Evolutionary conservation across 2,888 invertebrate genomes (phyloP).

Genomic region (Eupeodes latifasciatus): DNA sequence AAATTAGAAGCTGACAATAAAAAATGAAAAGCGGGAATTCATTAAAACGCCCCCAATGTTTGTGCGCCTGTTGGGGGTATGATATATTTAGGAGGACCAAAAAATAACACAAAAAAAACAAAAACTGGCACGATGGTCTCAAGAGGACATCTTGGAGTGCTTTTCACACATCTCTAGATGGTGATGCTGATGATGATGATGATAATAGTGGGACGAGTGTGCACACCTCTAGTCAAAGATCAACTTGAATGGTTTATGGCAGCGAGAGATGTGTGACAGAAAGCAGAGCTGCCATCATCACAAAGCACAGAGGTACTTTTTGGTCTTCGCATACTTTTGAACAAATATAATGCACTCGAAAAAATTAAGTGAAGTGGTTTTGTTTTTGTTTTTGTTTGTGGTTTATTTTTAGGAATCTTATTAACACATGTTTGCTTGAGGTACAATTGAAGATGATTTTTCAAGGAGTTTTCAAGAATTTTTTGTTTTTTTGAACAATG

Average conservation of each 20-base stretch:
- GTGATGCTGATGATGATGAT: conserved; percentile 51
- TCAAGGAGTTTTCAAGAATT: conserved; percentile 51
- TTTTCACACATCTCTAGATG: conserved; percentile 75
- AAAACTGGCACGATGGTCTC: conserved; percentile 50
- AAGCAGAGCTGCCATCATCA: conserved; percentile 27
- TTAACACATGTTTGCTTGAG: conserved; percentile 68
- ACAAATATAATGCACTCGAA: conserved; percentile 68
- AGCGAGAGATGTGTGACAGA: conserved; percentile 35
- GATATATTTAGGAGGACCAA: conserved; percentile 1
- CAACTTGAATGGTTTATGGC: conserved; percentile 35
- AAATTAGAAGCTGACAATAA: conserved; percentile 51
- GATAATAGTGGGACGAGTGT: conserved; percentile 59
- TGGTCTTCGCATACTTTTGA: conserved; percentile 31
- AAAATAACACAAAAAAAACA: background rate
- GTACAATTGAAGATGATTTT: conserved; percentile 61
- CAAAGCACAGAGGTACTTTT: conserved; percentile 20
- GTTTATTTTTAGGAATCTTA: background rate
- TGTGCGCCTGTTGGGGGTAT: conserved; percentile 35
- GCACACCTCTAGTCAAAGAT: conserved; percentile 71
- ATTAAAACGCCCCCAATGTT: conserved; percentile 69
- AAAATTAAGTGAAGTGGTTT: conserved; percentile 66
- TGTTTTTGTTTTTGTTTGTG: conserved; percentile 44
- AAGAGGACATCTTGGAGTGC: conserved; percentile 75
- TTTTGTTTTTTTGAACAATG: conserved; percentile 50
- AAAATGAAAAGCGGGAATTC: conserved; percentile 61